Percentiles rank a stretch among this genome's conserved stretches.
These are phyloP conservation scores for Microtus ochrogaster DNA, from an alignment of 2,113 vertebrate genomes.

Conservation along the genomic window DNA sequence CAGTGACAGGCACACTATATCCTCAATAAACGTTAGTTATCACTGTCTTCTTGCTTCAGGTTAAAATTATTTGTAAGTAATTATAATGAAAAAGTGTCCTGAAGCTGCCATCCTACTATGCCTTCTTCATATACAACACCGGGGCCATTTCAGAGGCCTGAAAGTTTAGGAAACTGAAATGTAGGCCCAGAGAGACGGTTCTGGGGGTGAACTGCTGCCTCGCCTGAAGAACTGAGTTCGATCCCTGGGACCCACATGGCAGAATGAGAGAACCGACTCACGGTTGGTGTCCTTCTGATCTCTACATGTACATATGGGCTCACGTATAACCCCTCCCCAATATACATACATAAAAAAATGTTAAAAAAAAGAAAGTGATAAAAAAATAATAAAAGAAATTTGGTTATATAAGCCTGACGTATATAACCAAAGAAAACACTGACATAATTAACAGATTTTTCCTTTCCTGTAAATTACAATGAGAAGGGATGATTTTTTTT, in stretches of 20 bases:
- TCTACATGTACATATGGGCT: not conserved
- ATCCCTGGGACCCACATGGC: not conserved
- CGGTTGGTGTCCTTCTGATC: not conserved
- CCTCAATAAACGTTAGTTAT: not conserved
- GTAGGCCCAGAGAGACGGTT: not conserved
- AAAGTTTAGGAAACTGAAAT: constrained; percentile 45
- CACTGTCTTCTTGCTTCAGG: constrained; percentile 15
- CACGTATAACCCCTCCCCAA: not conserved
- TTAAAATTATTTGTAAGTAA: constrained; percentile 40
- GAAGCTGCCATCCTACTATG: constrained; percentile 7
- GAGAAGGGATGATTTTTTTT: not conserved
- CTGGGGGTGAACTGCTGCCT: not conserved
- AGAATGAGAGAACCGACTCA: not conserved
- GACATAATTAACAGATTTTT: not conserved
- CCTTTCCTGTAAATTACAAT: not conserved
- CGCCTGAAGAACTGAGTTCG: too few species aligned
- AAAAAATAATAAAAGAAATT: not conserved
- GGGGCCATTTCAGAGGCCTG: constrained; percentile 23
- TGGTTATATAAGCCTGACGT: not conserved
- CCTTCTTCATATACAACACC: not conserved
- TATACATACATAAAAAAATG: not conserved
- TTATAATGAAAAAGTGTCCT: constrained; percentile 41
- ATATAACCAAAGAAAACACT: constrained; percentile 17
- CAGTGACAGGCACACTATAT: not conserved
- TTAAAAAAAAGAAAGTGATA: not conserved